A percentile compares a stretch with the other conserved stretches of the same genome.
phyloP scores from a whole-genome alignment of 2,888 invertebrate genomes.

The Micropterix aruncella region DNA sequence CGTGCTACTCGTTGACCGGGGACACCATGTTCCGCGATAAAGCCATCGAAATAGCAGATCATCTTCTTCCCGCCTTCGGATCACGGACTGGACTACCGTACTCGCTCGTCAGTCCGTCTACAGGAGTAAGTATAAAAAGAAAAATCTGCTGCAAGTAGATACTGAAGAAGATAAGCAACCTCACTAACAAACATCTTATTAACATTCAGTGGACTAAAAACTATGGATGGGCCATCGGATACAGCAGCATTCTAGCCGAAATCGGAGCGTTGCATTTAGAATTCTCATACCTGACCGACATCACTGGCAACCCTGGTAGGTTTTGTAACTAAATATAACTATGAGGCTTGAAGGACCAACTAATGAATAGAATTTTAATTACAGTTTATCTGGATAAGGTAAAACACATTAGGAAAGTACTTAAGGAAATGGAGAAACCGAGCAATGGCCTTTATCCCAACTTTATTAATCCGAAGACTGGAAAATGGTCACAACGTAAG shows the following conservation, averaged over 20 bases:
- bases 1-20: constrained; percentile 66
- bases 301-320: constrained; percentile 61
- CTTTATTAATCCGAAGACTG: constrained; percentile 90
- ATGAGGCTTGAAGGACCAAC: constrained; percentile 55
- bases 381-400: constrained; percentile 76
- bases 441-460: constrained; percentile 96
- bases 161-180: not conserved
- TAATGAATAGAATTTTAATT: too few relatives aligned
- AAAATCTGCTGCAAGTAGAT: too few relatives aligned
- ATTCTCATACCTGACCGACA: constrained; percentile 65
- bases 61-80: constrained; percentile 67
- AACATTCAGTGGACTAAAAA: constrained; percentile 47
- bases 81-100: constrained; percentile 71
- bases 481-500: constrained; percentile 96
- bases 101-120: constrained; percentile 59
- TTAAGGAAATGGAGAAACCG: constrained; percentile 78
- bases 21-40: constrained; percentile 66
- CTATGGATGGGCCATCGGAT: constrained; percentile 70
- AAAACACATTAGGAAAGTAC: constrained; percentile 69
- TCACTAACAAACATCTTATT: not conserved
- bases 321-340: constrained; percentile 56
- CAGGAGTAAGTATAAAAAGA: constrained; percentile 49
- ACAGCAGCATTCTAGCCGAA: constrained; percentile 52
- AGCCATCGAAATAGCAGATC: constrained; percentile 58
- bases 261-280: constrained; percentile 72